A percentile compares a stretch with the other conserved stretches of the same genome.
phyloP scores from a whole-genome alignment of 2,113 vertebrate species.

The Platichthys stellatus region DNA sequence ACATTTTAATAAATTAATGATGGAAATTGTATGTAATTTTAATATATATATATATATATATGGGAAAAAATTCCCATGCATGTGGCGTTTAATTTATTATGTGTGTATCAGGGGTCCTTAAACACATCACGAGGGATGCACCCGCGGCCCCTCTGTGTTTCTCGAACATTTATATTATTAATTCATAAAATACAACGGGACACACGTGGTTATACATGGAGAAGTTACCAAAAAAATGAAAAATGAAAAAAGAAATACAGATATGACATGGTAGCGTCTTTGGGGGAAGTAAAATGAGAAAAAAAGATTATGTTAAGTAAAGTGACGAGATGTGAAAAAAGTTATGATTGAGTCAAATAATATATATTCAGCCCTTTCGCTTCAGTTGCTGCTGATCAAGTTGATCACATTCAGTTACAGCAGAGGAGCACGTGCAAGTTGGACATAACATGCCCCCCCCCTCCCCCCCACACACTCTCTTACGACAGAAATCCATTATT shows the following conservation, averaged over 20 bases:
- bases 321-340: background rate
- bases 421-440: slow-evolving; percentile 29
- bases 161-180: background rate
- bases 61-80: background rate
- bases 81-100: slow-evolving; percentile 16
- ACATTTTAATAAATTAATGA: background rate
- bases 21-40: background rate
- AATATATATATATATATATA: background rate
- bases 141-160: slow-evolving; percentile 41
- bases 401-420: slow-evolving; percentile 47
- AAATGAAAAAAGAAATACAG: too few species aligned
- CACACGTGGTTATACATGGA: too few species aligned
- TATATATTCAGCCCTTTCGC: background rate
- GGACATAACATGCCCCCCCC: slow-evolving; percentile 21
- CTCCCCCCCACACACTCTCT: background rate
- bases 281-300: too few species aligned
- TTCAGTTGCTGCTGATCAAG: background rate
- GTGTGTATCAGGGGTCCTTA: slow-evolving; percentile 24
- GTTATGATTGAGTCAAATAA: background rate
- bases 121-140: slow-evolving; percentile 51
- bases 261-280: too few species aligned
- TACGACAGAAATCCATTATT: slow-evolving; percentile 35
- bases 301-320: too few species aligned
- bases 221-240: too few species aligned
- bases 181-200: too few species aligned